A percentile compares a stretch with the other conserved stretches of the same genome.
Evolutionary conservation across 2,113 vertebrate species (phyloP).

Genomic region (Melanerpes aurifrons): DNA sequence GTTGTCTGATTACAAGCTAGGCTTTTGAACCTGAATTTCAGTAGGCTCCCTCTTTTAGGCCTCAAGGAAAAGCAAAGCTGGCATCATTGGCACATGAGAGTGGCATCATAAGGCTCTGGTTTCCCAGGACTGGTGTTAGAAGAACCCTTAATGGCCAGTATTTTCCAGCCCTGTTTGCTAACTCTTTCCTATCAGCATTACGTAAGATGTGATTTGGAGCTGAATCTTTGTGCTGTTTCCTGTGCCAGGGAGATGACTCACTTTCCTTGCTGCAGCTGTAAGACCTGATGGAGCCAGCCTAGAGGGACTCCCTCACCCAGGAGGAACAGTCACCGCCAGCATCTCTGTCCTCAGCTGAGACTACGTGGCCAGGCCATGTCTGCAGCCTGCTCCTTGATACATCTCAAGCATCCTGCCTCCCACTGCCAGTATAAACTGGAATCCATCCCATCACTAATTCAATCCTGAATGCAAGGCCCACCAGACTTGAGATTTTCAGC

Average conservation of each 20-base stretch:
- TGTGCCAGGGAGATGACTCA: background rate
- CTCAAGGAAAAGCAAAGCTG: background rate
- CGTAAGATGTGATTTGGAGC: background rate
- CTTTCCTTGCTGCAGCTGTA: background rate
- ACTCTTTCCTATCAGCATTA: background rate
- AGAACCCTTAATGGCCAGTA: background rate
- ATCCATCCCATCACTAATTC: background rate
- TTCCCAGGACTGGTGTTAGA: background rate
- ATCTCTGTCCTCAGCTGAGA: background rate
- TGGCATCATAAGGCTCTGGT: background rate
- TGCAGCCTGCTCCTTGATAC: background rate
- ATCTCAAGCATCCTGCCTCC: background rate
- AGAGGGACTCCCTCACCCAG: background rate
- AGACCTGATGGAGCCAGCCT: background rate
- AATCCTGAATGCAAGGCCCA: background rate
- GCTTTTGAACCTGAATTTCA: background rate
- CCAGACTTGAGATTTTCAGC: background rate
- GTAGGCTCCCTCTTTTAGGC: background rate
- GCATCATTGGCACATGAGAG: no score
- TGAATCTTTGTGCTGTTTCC: background rate
- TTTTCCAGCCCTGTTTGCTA: background rate
- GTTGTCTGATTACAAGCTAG: background rate
- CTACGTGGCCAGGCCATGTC: background rate
- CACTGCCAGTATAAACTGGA: background rate
- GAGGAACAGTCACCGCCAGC: rapidly evolving